These are phyloP conservation scores for Drosophila mojavensis DNA, from an alignment of 1,140 invertebrate species.

Conservation along the genomic window DNA sequence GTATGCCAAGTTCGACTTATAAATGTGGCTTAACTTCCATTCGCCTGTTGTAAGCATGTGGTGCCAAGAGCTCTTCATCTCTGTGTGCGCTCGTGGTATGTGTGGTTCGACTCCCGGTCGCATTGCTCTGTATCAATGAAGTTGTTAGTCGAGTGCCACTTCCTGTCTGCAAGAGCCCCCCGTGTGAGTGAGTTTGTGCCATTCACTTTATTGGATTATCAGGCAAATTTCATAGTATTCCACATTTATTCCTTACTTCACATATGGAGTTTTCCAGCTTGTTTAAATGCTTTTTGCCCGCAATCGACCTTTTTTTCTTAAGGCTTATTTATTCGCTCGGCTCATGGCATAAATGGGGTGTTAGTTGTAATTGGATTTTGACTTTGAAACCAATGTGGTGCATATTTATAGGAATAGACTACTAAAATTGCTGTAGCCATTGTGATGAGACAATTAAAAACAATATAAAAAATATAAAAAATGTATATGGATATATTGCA, in stretches of 20 bases:
- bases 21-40: conserved; percentile 77
- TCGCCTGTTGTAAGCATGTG: conserved; percentile 61
- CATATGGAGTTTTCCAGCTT: conserved; percentile 56
- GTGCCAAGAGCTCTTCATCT: conserved; percentile 30
- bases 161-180: conserved; percentile 12
- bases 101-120: conserved; percentile 17
- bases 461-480: too few relatives aligned
- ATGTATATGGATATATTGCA: too few relatives aligned
- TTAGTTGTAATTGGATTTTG: conserved; percentile 30
- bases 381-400: neutral
- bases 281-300: conserved; percentile 49
- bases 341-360: conserved; percentile 23
- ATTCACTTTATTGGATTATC: conserved; percentile 77
- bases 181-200: conserved; percentile 26
- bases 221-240: conserved; percentile 72
- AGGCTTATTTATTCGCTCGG: conserved; percentile 46
- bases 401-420: too few relatives aligned
- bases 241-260: conserved; percentile 24
- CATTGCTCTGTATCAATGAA: conserved; percentile 67
- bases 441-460: too few relatives aligned
- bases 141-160: conserved; percentile 69
- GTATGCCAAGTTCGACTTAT: conserved; percentile 72
- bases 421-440: too few relatives aligned
- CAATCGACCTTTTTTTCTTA: conserved; percentile 32
- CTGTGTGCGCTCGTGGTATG: conserved; percentile 5